These are phyloP conservation scores for Rhagoletis zephyria DNA, from an alignment of 1,140 invertebrate genomes.

Conservation along the genomic window DNA sequence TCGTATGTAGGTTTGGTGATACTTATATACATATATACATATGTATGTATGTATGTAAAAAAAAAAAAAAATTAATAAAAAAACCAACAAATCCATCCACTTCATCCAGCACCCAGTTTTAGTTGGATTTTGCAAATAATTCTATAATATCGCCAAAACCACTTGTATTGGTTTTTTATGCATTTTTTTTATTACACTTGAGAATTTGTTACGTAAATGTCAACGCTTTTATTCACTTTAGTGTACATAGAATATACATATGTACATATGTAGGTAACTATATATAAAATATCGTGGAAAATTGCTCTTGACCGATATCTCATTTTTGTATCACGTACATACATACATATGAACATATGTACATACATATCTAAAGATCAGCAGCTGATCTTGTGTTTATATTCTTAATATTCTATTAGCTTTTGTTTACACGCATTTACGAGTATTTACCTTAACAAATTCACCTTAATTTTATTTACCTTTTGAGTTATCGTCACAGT, in stretches of 20 bases:
- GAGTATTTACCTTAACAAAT: neutral
- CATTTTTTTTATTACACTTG: neutral
- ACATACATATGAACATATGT: too few species aligned
- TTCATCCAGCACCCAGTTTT: too few species aligned
- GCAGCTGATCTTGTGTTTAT: constrained; percentile 11
- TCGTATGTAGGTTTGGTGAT: too few species aligned
- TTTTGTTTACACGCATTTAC: neutral
- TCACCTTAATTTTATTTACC: constrained; percentile 36
- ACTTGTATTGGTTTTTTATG: too few species aligned
- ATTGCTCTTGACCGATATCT: neutral
- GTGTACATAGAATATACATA: too few species aligned
- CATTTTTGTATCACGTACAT: neutral
- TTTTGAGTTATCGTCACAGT: neutral
- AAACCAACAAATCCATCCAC: too few species aligned
- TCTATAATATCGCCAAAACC: too few species aligned
- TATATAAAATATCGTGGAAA: neutral
- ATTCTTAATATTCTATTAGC: neutral
- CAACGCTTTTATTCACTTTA: neutral
- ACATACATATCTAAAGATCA: neutral
- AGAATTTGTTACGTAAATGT: constrained; percentile 29
- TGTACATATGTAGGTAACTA: neutral
- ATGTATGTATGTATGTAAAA: too few species aligned
- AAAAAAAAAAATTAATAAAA: too few species aligned
- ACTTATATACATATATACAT: too few species aligned
- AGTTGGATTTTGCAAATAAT: too few species aligned